These are phyloP conservation scores for Elgaria multicarinata DNA, from an alignment of 2,113 vertebrate species.

Conservation along the genomic window DNA sequence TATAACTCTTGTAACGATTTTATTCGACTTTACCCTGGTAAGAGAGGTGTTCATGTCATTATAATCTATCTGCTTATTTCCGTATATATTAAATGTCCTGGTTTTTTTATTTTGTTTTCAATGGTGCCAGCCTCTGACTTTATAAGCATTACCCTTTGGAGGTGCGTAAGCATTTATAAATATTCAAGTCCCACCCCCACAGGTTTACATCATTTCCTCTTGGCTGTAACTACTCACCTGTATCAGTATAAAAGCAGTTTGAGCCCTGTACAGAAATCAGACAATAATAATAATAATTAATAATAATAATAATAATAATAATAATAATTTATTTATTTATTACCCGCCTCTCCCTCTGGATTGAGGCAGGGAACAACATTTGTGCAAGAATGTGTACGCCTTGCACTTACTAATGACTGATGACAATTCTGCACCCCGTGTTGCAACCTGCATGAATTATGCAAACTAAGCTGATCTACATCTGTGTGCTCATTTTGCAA, in stretches of 20 bases:
- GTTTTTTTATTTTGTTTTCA: too few species aligned
- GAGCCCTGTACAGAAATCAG: not conserved
- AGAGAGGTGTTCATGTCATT: not conserved
- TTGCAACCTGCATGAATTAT: not conserved
- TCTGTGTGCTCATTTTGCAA: not conserved
- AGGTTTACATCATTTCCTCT: not conserved
- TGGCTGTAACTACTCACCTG: not conserved
- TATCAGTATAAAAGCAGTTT: not conserved
- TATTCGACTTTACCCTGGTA: not conserved
- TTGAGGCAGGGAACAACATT: too few species aligned
- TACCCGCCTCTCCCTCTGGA: too few species aligned
- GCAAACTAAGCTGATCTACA: too few species aligned
- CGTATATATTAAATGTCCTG: not conserved
- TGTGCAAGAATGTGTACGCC: too few species aligned
- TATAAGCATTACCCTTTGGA: not conserved
- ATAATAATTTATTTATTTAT: too few species aligned
- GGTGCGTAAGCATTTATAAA: too few species aligned
- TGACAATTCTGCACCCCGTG: not conserved
- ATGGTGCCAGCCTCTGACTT: not conserved
- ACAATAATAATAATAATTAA: too few species aligned
- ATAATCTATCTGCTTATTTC: not conserved
- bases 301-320: too few species aligned
- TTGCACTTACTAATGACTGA: not conserved
- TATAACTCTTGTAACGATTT: not conserved
- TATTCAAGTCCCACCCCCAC: too few species aligned